phyloP scores from a whole-genome alignment of 2,888 invertebrate species.

The Ochropleura plecta region DNA sequence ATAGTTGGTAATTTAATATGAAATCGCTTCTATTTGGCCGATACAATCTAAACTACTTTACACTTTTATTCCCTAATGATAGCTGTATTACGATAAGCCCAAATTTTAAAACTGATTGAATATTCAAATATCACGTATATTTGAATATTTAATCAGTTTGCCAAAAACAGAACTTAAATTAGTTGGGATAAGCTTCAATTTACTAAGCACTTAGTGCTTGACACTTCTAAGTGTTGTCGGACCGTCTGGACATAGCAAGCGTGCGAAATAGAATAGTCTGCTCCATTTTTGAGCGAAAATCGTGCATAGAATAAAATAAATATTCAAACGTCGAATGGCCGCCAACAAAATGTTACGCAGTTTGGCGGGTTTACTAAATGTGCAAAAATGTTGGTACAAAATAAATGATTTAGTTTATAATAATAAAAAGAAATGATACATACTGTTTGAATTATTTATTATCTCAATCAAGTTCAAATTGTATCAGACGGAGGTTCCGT shows the following conservation, averaged over 20 bases:
- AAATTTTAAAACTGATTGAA: constrained; percentile 15
- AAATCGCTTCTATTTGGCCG: neutral
- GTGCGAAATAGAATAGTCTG: constrained; percentile 13
- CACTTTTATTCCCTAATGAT: constrained; percentile 7
- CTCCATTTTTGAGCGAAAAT: neutral
- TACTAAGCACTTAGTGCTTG: constrained; percentile 24
- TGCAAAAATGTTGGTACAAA: no score
- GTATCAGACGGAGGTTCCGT: no score
- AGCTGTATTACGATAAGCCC: constrained; percentile 22
- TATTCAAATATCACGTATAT: constrained; percentile 50
- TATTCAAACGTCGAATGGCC: neutral
- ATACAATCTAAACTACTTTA: constrained; percentile 34
- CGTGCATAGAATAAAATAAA: neutral
- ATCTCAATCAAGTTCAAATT: no score
- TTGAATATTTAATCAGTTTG: no score
- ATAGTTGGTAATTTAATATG: neutral
- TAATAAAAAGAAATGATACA: no score
- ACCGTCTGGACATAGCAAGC: constrained; percentile 3
- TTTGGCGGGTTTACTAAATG: neutral
- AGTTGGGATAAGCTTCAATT: constrained; percentile 12
- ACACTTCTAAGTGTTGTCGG: constrained; percentile 9
- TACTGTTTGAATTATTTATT: no score
- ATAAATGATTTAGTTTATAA: no score
- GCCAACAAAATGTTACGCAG: neutral
- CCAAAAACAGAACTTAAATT: constrained; percentile 22